Percentiles rank a stretch among this genome's conserved stretches.
Evolutionary conservation across 1,140 invertebrate species (phyloP).

Genomic region (Trichoplusia ni): DNA sequence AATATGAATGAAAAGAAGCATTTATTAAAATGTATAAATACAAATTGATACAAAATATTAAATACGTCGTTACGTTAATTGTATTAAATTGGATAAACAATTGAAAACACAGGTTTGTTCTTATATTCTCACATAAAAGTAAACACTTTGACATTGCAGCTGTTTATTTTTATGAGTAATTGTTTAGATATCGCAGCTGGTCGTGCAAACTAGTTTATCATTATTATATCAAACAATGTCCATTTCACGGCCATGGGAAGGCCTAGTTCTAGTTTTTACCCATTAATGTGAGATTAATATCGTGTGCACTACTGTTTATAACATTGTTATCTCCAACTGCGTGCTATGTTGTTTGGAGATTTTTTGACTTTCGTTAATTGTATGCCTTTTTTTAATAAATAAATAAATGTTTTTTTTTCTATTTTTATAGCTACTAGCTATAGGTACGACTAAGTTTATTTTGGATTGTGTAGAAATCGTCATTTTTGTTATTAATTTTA

Average conservation of each 20-base stretch:
- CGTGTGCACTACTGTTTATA: constrained; percentile 1
- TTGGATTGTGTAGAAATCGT: too few relatives aligned
- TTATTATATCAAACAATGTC: constrained; percentile 1
- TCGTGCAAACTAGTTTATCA: not conserved
- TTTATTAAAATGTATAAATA: not conserved
- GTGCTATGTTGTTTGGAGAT: not conserved
- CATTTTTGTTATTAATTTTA: too few relatives aligned
- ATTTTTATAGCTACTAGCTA: too few relatives aligned
- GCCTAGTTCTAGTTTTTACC: constrained; percentile 38
- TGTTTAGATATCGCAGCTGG: not conserved
- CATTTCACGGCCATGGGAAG: constrained; percentile 58
- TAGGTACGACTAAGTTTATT: too few relatives aligned
- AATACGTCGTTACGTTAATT: not conserved
- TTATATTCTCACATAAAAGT: not conserved
- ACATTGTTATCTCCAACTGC: not conserved
- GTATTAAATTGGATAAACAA: not conserved
- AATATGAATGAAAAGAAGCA: not conserved
- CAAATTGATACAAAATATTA: not conserved
- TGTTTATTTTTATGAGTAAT: constrained; percentile 20
- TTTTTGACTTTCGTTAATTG: not conserved
- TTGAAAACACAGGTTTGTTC: not conserved
- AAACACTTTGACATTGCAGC: not conserved
- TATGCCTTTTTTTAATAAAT: not conserved
- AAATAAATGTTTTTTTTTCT: too few relatives aligned
- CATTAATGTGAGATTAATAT: constrained; percentile 17